phyloP scores from a whole-genome alignment of 2,888 invertebrate species.

The Himalopsyche kuldschensis region DNA sequence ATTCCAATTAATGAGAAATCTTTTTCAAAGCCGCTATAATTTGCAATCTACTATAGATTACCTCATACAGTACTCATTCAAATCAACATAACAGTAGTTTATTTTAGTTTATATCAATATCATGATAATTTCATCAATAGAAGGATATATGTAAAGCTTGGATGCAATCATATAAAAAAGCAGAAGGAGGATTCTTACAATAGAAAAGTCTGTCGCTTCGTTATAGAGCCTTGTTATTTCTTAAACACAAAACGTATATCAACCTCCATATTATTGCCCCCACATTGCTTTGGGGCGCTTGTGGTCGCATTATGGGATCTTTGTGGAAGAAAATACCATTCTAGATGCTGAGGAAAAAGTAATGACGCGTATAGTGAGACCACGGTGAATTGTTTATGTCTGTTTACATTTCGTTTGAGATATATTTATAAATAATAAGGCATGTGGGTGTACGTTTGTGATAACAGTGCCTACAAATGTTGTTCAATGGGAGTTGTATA shows the following conservation, averaged over 20 bases:
- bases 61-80: no score
- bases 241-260: neutral
- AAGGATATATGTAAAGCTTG: no score
- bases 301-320: neutral
- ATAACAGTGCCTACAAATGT: no score
- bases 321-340: neutral
- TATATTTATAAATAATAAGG: neutral
- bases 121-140: no score
- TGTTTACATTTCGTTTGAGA: neutral
- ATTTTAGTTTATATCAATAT: no score
- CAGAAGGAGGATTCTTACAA: neutral
- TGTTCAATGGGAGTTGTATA: no score
- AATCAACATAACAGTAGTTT: no score
- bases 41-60: no score
- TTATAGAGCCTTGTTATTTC: neutral
- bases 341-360: neutral
- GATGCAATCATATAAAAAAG: no score
- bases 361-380: neutral
- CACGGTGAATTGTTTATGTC: neutral
- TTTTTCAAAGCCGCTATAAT: no score
- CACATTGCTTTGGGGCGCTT: neutral
- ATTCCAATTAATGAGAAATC: no score
- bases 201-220: neutral
- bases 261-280: neutral
- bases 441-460: no score